Evolutionary conservation across 2,888 invertebrate species (phyloP).

Genomic region (Sabatieria punctata): DNA sequence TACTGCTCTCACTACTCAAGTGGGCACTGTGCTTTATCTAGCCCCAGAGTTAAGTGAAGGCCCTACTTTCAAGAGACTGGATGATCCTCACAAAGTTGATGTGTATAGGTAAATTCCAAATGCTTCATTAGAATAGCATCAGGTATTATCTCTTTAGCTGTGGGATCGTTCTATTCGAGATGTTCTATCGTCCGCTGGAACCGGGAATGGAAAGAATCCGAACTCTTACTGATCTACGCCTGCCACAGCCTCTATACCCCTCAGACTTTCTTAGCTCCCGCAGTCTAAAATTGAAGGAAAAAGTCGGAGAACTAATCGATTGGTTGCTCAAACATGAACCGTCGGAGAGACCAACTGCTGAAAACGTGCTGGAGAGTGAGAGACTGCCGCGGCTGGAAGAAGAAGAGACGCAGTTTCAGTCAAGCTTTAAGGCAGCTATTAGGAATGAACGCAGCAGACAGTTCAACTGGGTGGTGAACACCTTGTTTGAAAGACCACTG

Average conservation of each 20-base stretch:
- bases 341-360: constrained; percentile 60
- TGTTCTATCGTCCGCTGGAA: constrained; percentile 65
- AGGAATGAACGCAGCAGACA: too few species aligned
- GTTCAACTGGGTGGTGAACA: too few species aligned
- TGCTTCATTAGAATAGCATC: background rate
- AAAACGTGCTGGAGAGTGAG: constrained; percentile 61
- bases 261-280: constrained; percentile 36
- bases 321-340: constrained; percentile 74
- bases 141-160: constrained; percentile 12
- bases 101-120: constrained; percentile 63
- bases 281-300: background rate
- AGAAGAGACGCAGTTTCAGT: constrained; percentile 62
- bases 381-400: constrained; percentile 65
- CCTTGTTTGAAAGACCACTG: too few species aligned
- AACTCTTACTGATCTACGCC: constrained; percentile 54
- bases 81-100: constrained; percentile 45
- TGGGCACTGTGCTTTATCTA: constrained; percentile 84
- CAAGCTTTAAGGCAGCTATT: too few species aligned
- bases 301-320: constrained; percentile 31
- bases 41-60: constrained; percentile 63
- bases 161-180: constrained; percentile 44
- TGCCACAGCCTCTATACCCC: constrained; percentile 53
- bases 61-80: constrained; percentile 10
- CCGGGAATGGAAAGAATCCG: constrained; percentile 78
- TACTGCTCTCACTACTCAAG: constrained; percentile 39